Conservation (phyloP, 2,113 vertebrate genomes). For the Tricholaema leucomelas region DNA sequence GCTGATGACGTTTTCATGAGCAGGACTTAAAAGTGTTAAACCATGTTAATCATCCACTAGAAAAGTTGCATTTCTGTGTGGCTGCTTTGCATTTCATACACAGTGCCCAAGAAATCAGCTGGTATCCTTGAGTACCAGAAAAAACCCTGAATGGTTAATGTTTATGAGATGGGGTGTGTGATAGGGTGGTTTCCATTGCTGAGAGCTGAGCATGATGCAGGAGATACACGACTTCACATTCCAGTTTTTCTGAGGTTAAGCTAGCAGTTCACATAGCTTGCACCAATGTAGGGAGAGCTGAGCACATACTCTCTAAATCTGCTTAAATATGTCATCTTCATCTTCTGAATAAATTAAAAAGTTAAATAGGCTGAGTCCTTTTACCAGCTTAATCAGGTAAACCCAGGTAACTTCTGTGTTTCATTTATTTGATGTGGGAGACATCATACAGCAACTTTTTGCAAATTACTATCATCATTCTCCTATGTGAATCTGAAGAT, state of each 20-base stretch:
- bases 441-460: not conserved
- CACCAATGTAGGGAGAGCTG: not conserved
- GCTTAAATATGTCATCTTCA: not conserved
- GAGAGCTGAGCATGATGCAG: accelerated
- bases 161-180: not conserved
- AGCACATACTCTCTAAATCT: not conserved
- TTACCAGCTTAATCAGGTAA: not conserved
- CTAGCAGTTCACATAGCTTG: not conserved
- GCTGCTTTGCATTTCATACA: not conserved
- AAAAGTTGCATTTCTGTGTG: not conserved
- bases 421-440: not conserved
- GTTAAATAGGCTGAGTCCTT: not conserved
- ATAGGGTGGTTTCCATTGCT: not conserved
- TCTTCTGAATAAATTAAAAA: not conserved
- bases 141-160: not conserved
- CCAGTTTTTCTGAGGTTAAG: not conserved
- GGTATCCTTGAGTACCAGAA: not conserved
- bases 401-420: not conserved
- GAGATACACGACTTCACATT: not conserved
- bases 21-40: not conserved
- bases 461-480: not conserved
- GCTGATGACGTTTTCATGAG: not conserved
- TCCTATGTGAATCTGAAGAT: not conserved
- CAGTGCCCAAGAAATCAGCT: not conserved
- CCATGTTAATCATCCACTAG: not conserved